phyloP scores from a whole-genome alignment of 2,113 vertebrate genomes.

The Sylvicapra grimmia region DNA sequence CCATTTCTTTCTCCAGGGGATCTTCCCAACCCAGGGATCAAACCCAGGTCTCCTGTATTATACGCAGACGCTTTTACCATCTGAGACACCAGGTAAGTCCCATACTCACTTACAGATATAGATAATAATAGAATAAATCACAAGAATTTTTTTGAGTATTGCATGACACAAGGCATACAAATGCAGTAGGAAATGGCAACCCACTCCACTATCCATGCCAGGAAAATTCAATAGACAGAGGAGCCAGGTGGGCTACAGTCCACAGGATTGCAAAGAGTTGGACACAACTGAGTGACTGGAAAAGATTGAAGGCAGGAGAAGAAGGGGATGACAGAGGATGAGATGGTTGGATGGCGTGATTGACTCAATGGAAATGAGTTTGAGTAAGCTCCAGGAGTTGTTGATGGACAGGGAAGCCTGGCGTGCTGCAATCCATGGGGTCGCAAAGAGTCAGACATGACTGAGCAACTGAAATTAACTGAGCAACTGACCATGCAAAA shows the following conservation, averaged over 20 bases:
- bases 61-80: background rate
- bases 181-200: background rate
- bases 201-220: background rate
- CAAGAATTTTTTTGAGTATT: background rate
- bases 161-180: background rate
- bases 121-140: background rate
- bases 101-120: background rate
- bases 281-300: background rate
- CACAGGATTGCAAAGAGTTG: background rate
- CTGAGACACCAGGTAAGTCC: background rate
- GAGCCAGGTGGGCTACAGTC: background rate
- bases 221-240: background rate
- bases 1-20: background rate
- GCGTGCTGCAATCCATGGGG: accelerated
- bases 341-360: background rate
- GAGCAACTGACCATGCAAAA: background rate
- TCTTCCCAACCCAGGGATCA: background rate
- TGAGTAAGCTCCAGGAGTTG: background rate
- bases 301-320: background rate
- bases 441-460: background rate
- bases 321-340: background rate
- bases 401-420: background rate
- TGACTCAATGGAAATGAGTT: background rate
- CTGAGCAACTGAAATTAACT: background rate
- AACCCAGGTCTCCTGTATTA: accelerated